A percentile compares a stretch with the other conserved stretches of the same genome.
These are phyloP conservation scores for Actinernus sp. DNA, from an alignment of 92 coral and sea anemone genomes.

Conservation along the genomic window DNA sequence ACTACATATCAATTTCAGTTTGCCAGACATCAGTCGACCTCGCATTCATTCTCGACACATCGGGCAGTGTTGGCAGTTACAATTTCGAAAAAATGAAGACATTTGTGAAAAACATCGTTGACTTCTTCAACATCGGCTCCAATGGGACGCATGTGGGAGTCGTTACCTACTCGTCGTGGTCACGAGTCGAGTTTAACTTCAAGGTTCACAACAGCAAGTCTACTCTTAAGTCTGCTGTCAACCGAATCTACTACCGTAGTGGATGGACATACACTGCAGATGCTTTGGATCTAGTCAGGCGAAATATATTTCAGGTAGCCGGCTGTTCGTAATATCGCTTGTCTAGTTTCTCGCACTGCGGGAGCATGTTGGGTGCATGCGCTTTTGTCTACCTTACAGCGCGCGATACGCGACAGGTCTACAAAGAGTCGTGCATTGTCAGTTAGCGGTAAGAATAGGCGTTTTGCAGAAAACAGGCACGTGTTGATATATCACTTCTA, in stretches of 20 bases:
- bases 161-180: constrained; percentile 62
- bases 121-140: constrained; percentile 91
- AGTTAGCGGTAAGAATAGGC: too few species aligned
- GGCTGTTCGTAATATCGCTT: not conserved
- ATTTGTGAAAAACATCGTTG: constrained; percentile 86
- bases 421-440: too few species aligned
- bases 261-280: constrained; percentile 91
- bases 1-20: too few species aligned
- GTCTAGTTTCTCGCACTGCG: not conserved
- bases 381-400: too few species aligned
- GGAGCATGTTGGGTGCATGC: too few species aligned
- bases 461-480: too few species aligned
- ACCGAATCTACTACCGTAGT: constrained; percentile 51
- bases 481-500: too few species aligned
- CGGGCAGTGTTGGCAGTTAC: constrained; percentile 82
- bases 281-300: constrained; percentile 71
- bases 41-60: constrained; percentile 86
- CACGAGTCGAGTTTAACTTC: constrained; percentile 68
- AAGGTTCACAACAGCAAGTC: constrained; percentile 65
- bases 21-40: constrained; percentile 97
- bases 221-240: constrained; percentile 67
- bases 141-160: constrained; percentile 90
- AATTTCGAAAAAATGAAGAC: constrained; percentile 76
- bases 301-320: constrained; percentile 25
- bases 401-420: too few species aligned